Evolutionary conservation across 2,797 vertebrate genomes (phyloP).

Genomic region (Falco peregrinus): DNA sequence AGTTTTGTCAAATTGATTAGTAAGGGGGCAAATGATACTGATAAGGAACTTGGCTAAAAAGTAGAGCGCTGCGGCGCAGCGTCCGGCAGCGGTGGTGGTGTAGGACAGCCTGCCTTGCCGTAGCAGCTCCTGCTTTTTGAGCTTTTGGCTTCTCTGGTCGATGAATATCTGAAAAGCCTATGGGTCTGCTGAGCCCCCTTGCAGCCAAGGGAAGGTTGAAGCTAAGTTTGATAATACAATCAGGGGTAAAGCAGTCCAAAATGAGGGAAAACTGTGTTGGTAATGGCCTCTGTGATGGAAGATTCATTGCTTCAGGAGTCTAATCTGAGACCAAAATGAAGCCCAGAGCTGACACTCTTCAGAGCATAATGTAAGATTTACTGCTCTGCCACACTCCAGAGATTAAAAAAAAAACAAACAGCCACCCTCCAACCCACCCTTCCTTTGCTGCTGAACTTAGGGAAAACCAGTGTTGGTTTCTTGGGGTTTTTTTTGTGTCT

Average conservation of each 20-base stretch:
- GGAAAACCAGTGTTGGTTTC: not conserved
- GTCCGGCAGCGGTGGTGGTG: not conserved
- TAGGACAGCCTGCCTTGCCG: not conserved
- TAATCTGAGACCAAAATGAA: slow-evolving; percentile 33
- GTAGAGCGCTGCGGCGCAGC: not conserved
- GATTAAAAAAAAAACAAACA: not conserved
- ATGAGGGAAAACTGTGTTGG: slow-evolving; percentile 8
- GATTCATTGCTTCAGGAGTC: slow-evolving; percentile 33
- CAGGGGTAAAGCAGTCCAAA: not conserved
- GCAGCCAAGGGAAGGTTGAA: not conserved
- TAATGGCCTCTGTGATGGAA: not conserved
- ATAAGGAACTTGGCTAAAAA: not conserved
- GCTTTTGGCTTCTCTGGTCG: not conserved
- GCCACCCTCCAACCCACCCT: not conserved
- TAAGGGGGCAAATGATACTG: not conserved
- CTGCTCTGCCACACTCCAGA: slow-evolving; percentile 16
- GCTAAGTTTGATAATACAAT: not conserved
- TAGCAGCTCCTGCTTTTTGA: not conserved
- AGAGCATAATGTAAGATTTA: slow-evolving; percentile 42
- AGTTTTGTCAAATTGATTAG: slow-evolving; percentile 28
- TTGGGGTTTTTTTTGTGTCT: not conserved
- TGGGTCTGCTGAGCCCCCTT: not conserved
- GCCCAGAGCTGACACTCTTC: not conserved
- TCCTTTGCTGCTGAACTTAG: not conserved
- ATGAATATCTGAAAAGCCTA: not conserved